A percentile compares a stretch with the other conserved stretches of the same genome.
Conservation (phyloP, 2,113 vertebrate species). For the Eulemur macaco region DNA sequence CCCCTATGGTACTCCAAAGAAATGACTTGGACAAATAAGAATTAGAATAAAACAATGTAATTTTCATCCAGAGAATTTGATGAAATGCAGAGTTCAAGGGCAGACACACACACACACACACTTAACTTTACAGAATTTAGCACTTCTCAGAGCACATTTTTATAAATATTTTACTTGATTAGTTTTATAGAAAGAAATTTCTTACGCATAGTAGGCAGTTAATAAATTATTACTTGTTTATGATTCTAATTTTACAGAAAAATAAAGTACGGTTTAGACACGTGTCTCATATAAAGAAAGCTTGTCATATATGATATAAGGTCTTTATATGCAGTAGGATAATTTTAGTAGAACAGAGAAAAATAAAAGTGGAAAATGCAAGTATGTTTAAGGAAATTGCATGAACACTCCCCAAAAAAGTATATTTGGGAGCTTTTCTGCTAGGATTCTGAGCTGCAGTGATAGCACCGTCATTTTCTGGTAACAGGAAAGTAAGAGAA, state of each 20-base stretch:
- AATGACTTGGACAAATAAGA: background rate
- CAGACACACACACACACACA: background rate
- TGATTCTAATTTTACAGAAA: conserved; percentile 45
- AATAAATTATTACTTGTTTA: conserved; percentile 8
- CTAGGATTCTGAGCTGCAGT: background rate
- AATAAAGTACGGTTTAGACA: conserved; percentile 36
- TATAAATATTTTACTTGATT: conserved; percentile 24
- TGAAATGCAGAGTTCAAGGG: conserved; percentile 16
- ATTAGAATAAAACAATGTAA: conserved; percentile 16
- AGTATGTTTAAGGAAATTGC: background rate
- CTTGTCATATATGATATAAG: background rate
- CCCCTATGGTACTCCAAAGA: background rate
- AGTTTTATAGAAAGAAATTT: conserved; percentile 43
- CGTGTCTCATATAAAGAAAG: background rate
- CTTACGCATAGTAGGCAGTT: background rate
- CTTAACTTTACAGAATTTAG: background rate
- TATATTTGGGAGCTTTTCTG: background rate
- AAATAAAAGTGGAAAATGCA: conserved; percentile 54
- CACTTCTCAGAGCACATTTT: background rate
- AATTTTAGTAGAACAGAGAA: conserved; percentile 32
- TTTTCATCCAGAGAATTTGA: background rate
- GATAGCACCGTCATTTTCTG: conserved; percentile 34
- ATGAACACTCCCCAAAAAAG: background rate
- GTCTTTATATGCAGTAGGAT: background rate
- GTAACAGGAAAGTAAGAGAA: conserved; percentile 36